phyloP scores from a whole-genome alignment of 2,888 invertebrate species.

The Beris morrisii region DNA sequence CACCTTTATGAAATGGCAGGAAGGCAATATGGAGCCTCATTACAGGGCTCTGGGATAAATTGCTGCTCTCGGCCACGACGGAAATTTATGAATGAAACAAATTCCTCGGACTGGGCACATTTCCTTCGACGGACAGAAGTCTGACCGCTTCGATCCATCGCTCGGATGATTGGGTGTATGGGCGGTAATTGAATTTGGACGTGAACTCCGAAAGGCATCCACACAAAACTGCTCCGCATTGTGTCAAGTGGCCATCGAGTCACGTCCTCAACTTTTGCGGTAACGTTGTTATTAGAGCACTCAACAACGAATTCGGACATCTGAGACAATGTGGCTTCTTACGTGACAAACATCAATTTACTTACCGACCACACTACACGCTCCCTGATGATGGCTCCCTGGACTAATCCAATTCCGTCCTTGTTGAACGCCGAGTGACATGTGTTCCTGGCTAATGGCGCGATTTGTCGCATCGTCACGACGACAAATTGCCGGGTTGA shows the following conservation, averaged over 20 bases:
- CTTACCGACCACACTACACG: not conserved
- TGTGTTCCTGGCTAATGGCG: slow-evolving; percentile 31
- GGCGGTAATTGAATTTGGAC: slow-evolving; percentile 9
- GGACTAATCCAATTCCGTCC: slow-evolving; percentile 32
- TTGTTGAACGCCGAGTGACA: slow-evolving; percentile 27
- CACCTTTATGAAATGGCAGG: not conserved
- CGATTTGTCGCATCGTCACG: slow-evolving; percentile 33
- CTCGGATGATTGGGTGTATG: slow-evolving; percentile 1
- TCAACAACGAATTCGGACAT: slow-evolving; percentile 34
- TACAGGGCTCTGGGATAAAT: slow-evolving; percentile 1
- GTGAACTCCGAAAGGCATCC: not conserved
- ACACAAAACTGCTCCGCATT: not conserved
- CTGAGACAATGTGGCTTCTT: slow-evolving; percentile 33
- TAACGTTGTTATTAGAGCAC: slow-evolving; percentile 36
- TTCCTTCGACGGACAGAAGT: not conserved
- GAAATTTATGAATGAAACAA: slow-evolving; percentile 22
- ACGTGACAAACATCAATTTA: slow-evolving; percentile 39
- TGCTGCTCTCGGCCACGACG: slow-evolving; percentile 6
- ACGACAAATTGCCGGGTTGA: not conserved
- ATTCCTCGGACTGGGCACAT: not conserved
- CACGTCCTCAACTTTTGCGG: slow-evolving; percentile 28
- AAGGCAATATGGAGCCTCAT: slow-evolving; percentile 2
- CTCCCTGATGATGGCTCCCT: slow-evolving; percentile 18
- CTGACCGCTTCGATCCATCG: too few relatives aligned
- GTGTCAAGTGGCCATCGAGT: slow-evolving; percentile 24